Evolutionary conservation across 2,888 invertebrate genomes (phyloP), one percentile per base, ranked within the genome.

Genomic region (Mimachlamys varia): DNA sequence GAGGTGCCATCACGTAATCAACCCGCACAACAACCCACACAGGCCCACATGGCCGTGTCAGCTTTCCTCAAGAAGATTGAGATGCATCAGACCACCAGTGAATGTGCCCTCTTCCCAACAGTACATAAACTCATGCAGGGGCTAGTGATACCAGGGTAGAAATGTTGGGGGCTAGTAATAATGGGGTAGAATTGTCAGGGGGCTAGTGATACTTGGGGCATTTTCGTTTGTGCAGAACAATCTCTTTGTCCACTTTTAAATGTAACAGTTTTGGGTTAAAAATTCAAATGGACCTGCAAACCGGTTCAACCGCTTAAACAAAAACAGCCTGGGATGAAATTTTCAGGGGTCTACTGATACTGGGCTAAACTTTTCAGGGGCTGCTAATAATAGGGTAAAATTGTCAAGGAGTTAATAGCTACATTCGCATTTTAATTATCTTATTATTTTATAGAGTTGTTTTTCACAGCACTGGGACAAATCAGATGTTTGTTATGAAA

Each of bases 101-200:
- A 99, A 96, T 99, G 99, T 96, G 98, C 98, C 27, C 97, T 99
- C 90, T 99, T 98, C 97, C 99, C 99, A 53, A 98, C 99, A 37
- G 98, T 99, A 89, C 97, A 98, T 93, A 99, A 99, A 97, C 97
- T 99, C 91, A 97, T 99, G 90, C 97, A 98, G 76, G 99, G 98
- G 97, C 97, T 99, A 95, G 98, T 98, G 88, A 97, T 98, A 92
- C 98, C 98, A 89, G 98, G 76, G 33, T 33, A 76, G 22, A 12
- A 58, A n/a, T 58, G 58, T 2, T n/a, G 19, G 7, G 58, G 58
- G 22, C 22, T 7, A 58, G 58, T 58, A n/a, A 58, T 58, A 22
- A 22, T 7, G 58, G 22, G 58, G 58, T 58, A 22, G 19, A 58
- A n/a, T 58, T 58, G 22, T 58, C n/a, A 53, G 12, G 58, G 22